Percentiles rank a stretch among this genome's conserved stretches.
Conservation (phyloP, 2,797 vertebrate species). For the Trematomus bernacchii region DNA sequence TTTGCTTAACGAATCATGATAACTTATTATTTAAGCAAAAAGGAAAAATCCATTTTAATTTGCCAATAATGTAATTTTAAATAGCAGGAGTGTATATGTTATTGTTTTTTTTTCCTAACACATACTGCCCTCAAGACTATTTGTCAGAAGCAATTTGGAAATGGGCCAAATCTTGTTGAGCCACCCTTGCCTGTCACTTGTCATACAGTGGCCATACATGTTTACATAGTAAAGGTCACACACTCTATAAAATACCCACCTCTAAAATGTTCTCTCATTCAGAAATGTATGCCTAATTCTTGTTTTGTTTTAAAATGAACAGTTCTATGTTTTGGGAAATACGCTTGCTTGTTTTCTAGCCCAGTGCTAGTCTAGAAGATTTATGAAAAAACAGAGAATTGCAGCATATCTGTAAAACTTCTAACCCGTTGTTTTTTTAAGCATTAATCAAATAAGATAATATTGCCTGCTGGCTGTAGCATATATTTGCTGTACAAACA, state of each 20-base stretch:
- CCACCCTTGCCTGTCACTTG: constrained; percentile 26
- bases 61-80: neutral
- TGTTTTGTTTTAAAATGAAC: neutral
- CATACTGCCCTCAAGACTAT: neutral
- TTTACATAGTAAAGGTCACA: constrained; percentile 23
- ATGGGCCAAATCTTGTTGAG: constrained; percentile 18
- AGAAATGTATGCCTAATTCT: neutral
- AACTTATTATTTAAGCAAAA: neutral
- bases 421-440: neutral
- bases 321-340: neutral
- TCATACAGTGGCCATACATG: constrained; percentile 23
- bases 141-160: constrained; percentile 33
- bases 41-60: constrained; percentile 12
- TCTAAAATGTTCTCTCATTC: neutral
- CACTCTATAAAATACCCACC: constrained; percentile 2
- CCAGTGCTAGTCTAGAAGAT: neutral
- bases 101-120: constrained; percentile 20
- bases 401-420: neutral
- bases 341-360: neutral
- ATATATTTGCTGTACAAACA: neutral
- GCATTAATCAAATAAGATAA: neutral
- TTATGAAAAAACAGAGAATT: neutral
- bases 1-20: too few relatives aligned
- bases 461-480: neutral
- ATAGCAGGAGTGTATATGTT: neutral